phyloP scores from a whole-genome alignment of 2,113 vertebrate genomes.

The Dermatemys mawii region DNA sequence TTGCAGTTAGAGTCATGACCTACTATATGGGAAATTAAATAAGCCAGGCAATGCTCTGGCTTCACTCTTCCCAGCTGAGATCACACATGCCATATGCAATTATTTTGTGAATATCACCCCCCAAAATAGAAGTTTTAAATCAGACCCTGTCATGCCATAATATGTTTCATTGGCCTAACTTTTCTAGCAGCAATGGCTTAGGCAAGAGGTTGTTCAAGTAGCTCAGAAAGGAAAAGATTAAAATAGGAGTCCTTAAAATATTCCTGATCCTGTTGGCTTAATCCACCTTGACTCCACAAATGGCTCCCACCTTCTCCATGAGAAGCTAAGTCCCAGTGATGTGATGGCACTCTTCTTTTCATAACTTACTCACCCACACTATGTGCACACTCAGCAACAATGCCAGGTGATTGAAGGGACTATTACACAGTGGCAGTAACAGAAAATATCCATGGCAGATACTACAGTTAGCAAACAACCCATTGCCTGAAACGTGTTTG shows the following conservation, averaged over 20 bases:
- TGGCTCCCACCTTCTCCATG: background rate
- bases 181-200: background rate
- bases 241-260: background rate
- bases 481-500: background rate
- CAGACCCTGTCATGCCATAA: background rate
- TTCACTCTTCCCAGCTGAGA: background rate
- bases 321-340: background rate
- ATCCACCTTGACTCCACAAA: background rate
- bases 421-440: accelerated
- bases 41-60: background rate
- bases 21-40: background rate
- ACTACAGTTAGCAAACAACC: background rate
- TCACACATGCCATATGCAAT: accelerated
- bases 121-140: background rate
- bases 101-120: background rate
- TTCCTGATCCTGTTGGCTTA: background rate
- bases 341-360: background rate
- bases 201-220: background rate
- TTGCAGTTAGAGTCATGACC: background rate
- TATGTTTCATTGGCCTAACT: background rate
- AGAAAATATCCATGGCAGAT: background rate
- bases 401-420: background rate
- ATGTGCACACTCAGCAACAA: background rate
- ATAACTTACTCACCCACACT: background rate
- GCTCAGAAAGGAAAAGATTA: background rate